phyloP scores from a whole-genome alignment of 2,113 vertebrate species.

The Gymnobelideus leadbeateri region DNA sequence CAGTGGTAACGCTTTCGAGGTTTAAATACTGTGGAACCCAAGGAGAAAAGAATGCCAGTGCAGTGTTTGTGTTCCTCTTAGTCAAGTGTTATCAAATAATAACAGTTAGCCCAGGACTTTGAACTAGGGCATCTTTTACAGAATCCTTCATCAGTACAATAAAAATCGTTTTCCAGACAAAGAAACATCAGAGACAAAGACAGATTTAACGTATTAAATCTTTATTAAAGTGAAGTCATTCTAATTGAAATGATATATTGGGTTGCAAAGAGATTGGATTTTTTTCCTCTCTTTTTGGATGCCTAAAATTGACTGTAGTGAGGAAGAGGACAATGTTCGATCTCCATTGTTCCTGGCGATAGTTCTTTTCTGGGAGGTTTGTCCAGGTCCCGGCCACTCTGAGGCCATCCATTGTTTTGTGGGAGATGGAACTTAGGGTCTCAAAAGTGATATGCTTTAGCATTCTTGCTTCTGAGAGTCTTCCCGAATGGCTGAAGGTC shows the following conservation, averaged over 20 bases:
- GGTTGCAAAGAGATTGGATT: conserved; percentile 58
- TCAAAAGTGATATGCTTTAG: neutral
- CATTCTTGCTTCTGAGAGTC: neutral
- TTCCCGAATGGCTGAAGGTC: neutral
- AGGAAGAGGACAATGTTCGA: neutral
- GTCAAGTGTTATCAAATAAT: conserved; percentile 55
- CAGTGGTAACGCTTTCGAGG: conserved; percentile 80
- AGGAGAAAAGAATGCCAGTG: conserved; percentile 78
- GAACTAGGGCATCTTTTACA: conserved; percentile 52
- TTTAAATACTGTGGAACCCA: conserved; percentile 47
- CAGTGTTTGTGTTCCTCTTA: conserved; percentile 17
- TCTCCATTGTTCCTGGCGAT: conserved; percentile 4
- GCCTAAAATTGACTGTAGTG: conserved; percentile 8
- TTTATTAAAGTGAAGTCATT: conserved; percentile 80
- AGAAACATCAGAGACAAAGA: conserved; percentile 77
- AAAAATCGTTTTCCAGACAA: conserved; percentile 77
- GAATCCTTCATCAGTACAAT: conserved; percentile 63
- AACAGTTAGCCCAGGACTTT: conserved; percentile 49
- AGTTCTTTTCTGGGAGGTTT: neutral
- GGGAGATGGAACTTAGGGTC: neutral
- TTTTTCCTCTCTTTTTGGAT: neutral
- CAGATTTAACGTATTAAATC: conserved; percentile 79
- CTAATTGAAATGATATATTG: conserved; percentile 74
- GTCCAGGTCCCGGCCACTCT: neutral
- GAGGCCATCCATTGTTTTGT: neutral